Base-by-base conservation (phyloP, 2,888 invertebrate genomes). In the Mythimna impura region DNA sequence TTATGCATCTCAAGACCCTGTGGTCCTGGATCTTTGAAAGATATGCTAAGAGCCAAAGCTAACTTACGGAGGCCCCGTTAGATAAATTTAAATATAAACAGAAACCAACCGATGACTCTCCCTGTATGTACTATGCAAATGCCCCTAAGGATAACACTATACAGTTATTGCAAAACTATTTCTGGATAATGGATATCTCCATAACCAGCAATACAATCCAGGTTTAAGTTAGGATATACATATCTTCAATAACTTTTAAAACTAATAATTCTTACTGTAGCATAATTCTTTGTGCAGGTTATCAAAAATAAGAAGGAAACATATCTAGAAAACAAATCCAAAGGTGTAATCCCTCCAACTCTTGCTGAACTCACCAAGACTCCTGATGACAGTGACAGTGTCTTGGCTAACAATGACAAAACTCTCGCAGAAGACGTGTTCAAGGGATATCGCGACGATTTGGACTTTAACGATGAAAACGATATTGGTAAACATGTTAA, bases 401-500 rank as follows among this genome's bases (percentile, higher is more conserved):
- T 87, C 5, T 89, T 95, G 7, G 92, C 89, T 6, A 94, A 91
- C 86, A 84, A 86, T 87, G 82, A 78, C 6, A 91, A 92, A 78
- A 93, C 95, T 20, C 86, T 94, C n/a, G 91, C 95, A n/a, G 97
- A 97, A 65, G 96, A 96, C 9, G 97, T 97, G 0, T 96, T 96
- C 64, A 97, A 97, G 88, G 97, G 97, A 40, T 96, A 97, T 43
- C 97, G 97, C 78, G 98, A 98, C 88, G 98, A 98, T 93, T 95
- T 98, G 81, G 98, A 98, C 88, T 97, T 97, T 70, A 97, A 98
- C 77, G 98, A 98, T 88, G 98, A 98, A 90, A 97, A 97, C 87
- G 98, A 98, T 92, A 96, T 98, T 66, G 98, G 97, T 96, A 85
- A 91, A 63, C 12, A 43, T 57, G 12, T 30, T 30, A 30, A 30